These are phyloP conservation scores for Synergus gifuensis DNA, from an alignment of 2,888 invertebrate genomes.

Conservation along the genomic window DNA sequence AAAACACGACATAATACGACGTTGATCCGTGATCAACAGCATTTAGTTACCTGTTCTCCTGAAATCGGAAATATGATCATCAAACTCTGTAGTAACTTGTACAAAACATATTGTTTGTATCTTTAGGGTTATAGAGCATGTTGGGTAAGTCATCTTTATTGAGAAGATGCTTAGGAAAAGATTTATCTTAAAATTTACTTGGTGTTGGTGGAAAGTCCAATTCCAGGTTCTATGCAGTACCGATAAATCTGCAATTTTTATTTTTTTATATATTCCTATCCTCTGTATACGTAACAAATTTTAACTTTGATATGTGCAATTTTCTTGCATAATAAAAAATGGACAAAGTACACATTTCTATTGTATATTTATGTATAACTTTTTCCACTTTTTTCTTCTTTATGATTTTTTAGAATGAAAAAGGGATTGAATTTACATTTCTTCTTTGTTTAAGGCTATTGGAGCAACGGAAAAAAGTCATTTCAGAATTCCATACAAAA, in stretches of 20 bases:
- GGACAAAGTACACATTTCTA: background rate
- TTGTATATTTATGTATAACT: background rate
- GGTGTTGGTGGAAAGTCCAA: conserved; percentile 40
- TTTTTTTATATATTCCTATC: conserved; percentile 37
- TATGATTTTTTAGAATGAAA: too few species aligned
- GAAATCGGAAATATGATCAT: conserved; percentile 26
- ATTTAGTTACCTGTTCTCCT: conserved; percentile 6
- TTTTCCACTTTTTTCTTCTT: background rate
- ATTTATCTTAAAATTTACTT: conserved; percentile 37
- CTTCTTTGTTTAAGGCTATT: too few species aligned
- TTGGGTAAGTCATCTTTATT: conserved; percentile 36
- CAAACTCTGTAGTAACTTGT: conserved; percentile 36
- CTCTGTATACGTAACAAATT: conserved; percentile 23
- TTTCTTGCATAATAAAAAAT: conserved; percentile 12
- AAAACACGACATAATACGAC: background rate
- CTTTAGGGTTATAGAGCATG: conserved; percentile 18
- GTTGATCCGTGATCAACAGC: background rate
- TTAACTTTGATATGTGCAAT: conserved; percentile 30
- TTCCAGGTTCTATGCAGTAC: conserved; percentile 30
- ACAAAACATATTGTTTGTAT: conserved; percentile 29
- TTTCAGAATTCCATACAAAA: too few species aligned
- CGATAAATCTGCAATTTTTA: conserved; percentile 33
- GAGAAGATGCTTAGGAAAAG: conserved; percentile 20
- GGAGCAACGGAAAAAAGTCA: too few species aligned
- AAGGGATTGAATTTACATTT: too few species aligned